phyloP scores from a whole-genome alignment of 2,888 invertebrate genomes.

The Ceraclea dissimilis region DNA sequence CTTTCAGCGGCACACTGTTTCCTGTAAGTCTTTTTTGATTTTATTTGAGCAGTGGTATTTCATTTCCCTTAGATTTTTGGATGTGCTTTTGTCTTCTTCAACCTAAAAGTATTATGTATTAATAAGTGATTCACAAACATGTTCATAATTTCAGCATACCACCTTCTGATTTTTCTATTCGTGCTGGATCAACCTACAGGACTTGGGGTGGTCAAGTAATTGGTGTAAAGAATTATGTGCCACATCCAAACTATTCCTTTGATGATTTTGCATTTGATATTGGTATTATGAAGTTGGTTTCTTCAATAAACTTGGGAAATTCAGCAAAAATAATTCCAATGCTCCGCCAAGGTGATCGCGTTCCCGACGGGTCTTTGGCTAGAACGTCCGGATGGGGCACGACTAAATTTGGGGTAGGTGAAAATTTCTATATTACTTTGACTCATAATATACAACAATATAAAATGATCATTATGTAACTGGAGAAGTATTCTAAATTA shows the following conservation, averaged over 20 bases:
- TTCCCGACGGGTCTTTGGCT: background rate
- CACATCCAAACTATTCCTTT: background rate
- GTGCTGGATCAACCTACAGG: background rate
- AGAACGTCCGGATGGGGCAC: background rate
- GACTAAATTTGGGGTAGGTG: background rate
- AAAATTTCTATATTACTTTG: too few species aligned
- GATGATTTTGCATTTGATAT: background rate
- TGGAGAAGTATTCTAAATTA: too few species aligned
- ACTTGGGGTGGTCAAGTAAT: background rate
- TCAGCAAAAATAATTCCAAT: background rate
- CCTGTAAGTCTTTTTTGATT: too few species aligned
- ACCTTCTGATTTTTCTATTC: constrained; percentile 12
- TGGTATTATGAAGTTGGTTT: background rate
- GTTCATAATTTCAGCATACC: too few species aligned
- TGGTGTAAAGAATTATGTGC: background rate
- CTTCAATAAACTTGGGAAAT: background rate
- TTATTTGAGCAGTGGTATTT: too few species aligned
- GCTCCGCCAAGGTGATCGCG: background rate
- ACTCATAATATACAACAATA: too few species aligned
- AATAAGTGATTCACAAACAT: too few species aligned
- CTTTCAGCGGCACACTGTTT: constrained; percentile 44
- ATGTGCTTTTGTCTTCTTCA: too few species aligned
- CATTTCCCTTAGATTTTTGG: too few species aligned
- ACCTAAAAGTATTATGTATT: too few species aligned
- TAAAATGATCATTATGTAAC: too few species aligned